Evolutionary conservation across 1,140 invertebrate genomes (phyloP), one percentile per base, ranked within the genome.

Genomic region (Lepidurus packardi): DNA sequence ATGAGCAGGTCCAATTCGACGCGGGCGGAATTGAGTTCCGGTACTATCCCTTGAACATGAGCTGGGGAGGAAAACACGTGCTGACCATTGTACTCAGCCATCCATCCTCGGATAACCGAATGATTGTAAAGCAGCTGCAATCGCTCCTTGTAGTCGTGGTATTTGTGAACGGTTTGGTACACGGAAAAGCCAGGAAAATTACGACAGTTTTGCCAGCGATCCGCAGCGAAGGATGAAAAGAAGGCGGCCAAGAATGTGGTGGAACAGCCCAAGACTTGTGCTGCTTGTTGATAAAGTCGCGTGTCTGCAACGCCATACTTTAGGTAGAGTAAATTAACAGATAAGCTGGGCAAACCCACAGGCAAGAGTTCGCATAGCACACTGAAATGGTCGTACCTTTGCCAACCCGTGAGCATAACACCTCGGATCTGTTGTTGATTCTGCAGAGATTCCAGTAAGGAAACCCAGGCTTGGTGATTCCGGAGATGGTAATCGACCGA

Each of bases 341-440:
- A 86, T 42, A 89, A 84, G 74, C 84, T 86, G 7, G 91, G 91
- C n/a, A 92, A 81, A 11, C 86, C 88, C 34, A 88, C 86, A 13
- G 91, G 91, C 9, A 92, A 82, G 9, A 91, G 83, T 82, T 92
- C 91, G 85, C 89, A 90, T 6, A 91, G 82, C 8, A 90, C 85
- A 21, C 89, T 87, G 85, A 90, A 90, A 83, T 92, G 91, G 81
- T 92, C 91, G 83, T 90, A 91, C 80, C 87, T 76, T 45, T 78
- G 86, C 88, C 88, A 89, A n/a, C 88, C 88, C 73, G 87, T 88
- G 9, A 89, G n/a, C 74, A 85, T 84, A 80, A 87, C 84, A 25
- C 87, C 87, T 79, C 82, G 82, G 47, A 88, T 84, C 76, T 82
- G 84, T 43, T 80, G 73, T 13, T 80, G 47, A 47, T 82, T 81